Base-by-base conservation (phyloP, 2,797 vertebrate species). In the Pipistrellus nathusii region DNA sequence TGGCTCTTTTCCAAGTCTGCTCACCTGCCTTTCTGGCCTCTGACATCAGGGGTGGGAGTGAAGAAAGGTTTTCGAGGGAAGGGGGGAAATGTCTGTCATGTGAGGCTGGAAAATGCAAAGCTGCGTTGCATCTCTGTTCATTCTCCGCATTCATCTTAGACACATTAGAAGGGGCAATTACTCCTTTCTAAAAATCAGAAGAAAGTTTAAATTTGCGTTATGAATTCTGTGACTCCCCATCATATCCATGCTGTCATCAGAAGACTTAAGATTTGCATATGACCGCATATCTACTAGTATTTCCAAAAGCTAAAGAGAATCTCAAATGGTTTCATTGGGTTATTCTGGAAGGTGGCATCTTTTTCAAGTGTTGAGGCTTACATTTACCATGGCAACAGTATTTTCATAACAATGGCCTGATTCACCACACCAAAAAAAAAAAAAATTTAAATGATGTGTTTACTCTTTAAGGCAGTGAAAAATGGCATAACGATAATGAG, bases 121-220 rank as follows among this genome's bases (percentile, higher is more conserved):
- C 44, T 59, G 1, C 0, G 0, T 90, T 89, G 57, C 88, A 92
- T 73, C 86, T 88, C 71, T 82, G 44, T 68, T 53, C 57, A 87
- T 55, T 92, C 93, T 92, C 93, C 85, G 53, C 73, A 83, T 75
- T 95, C 59, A 93, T 97, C 73, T 46, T 91, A 91, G 90, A 46
- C 14, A 92, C 38, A 91, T 90, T 96, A 83, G 92, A 85, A 69
- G 18, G 85, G 38, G 86, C 95, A 95, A 84, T 84, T 84, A 71
- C 27, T 81, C 13, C 83, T 96, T 73, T 93, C 96, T 73, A 94
- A 92, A 62, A 92, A 53, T 38, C 53, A 59, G 53, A 25, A 75
- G 77, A n/a, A 21, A 85, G 94, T 81, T 68, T 77, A 78, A 89
- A 86, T 32, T 59, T 51, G 81, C 44, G 0, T 18, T 95, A 80